Base-by-base conservation (phyloP, 2,888 invertebrate genomes). In the Plebejus anna region DNA sequence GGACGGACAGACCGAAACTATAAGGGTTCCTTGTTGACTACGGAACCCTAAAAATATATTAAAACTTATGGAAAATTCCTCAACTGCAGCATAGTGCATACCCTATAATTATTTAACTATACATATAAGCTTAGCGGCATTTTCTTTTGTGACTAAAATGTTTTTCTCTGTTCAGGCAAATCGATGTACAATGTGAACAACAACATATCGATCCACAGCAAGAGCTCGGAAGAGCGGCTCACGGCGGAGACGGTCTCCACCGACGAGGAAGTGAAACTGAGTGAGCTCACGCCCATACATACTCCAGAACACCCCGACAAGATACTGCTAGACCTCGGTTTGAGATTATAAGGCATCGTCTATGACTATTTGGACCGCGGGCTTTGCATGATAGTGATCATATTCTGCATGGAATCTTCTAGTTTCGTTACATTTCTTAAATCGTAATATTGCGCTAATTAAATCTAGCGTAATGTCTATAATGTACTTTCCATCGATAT, bases 181-280 rank as follows among this genome's bases (percentile, higher is more conserved):
- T 87, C 92, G 1, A 89, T 90, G 86, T 95, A 90, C 92, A 95
- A 88, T 85, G 94, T 89, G 80, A 94, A 89, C 89, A 94, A 90
- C 86, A 94, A 92, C 86, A 91, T 89, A 22, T 89, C 90, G 0
- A 90, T 94, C 76, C 91, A 90, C 84, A 91, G 89, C 78, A 95
- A 94, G 86, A 94, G 90, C 72, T 95, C 95, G 0, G 95, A 95
- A 79, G 95, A 95, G 82, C 90, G 94, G 22, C 91, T 95, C 77
- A 95, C 95, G 36, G 92, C 88, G 0, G 92, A 92, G 81, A 94
- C 89, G 0, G 82, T 88, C n/a, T 89, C 92, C 78, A 91, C 93
- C 1, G 92, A 94, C 71, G 94, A 94, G n/a, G 90, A 93, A 76
- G 83, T 91, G 16, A 94, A 94, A 84, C 89, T 94, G 32, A 91